phyloP scores from a whole-genome alignment of 2,888 invertebrate species.

The Oxycera nigricornis region DNA sequence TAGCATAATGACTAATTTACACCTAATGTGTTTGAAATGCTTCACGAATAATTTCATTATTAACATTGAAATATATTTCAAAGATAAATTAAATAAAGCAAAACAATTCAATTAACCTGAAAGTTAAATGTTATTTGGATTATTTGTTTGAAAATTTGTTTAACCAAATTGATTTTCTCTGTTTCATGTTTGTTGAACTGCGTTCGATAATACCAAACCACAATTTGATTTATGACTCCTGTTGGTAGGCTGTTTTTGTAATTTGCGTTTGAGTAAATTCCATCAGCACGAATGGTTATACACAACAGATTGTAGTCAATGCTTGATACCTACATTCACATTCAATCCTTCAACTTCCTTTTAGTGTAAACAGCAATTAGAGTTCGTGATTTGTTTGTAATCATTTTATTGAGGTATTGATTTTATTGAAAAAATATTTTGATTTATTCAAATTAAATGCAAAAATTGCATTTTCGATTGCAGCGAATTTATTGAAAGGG shows the following conservation, averaged over 20 bases:
- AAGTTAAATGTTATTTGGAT: neutral
- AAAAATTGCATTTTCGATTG: neutral
- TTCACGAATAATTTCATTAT: too few species aligned
- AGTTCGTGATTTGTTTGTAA: too few species aligned
- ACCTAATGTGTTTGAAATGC: too few species aligned
- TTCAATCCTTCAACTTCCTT: too few species aligned
- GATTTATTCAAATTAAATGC: neutral
- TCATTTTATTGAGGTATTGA: too few species aligned
- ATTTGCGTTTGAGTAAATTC: neutral
- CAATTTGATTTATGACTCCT: neutral
- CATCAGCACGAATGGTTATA: neutral
- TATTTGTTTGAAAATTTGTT: neutral
- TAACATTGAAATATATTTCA: neutral
- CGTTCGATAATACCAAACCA: neutral
- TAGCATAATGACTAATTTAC: too few species aligned
- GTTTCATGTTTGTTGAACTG: neutral
- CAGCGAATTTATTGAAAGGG: too few species aligned
- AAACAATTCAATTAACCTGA: neutral
- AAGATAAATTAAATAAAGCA: neutral
- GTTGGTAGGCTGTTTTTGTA: neutral
- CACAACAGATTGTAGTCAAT: too few species aligned
- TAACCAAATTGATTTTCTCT: neutral
- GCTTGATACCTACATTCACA: too few species aligned
- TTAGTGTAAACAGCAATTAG: too few species aligned
- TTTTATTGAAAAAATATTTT: too few species aligned